Evolutionary conservation across 2,888 invertebrate species (phyloP).

Genomic region (Cryptocheilus praepositus): DNA sequence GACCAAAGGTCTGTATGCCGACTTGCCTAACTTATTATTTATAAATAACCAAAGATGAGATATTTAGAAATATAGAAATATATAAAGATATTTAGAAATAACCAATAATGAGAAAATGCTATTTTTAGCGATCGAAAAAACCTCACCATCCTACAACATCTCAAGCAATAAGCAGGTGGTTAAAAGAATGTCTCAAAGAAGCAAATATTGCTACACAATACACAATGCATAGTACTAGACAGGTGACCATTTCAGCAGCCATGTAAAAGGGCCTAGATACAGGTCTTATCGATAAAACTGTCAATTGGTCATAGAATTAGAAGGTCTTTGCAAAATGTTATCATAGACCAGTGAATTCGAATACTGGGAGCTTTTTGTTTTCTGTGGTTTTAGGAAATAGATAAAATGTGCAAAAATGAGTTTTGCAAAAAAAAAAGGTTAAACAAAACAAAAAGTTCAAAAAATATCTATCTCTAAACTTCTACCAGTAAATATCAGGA

Average conservation of each 20-base stretch:
- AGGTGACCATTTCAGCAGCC: slow-evolving; percentile 39
- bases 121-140: no score
- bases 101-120: slow-evolving; percentile 33
- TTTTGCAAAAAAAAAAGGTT: no score
- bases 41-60: slow-evolving; percentile 25
- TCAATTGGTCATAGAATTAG: slow-evolving; percentile 35
- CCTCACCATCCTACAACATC: slow-evolving; percentile 26
- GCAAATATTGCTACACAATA: slow-evolving; percentile 36
- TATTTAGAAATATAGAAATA: no score
- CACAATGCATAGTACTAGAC: slow-evolving; percentile 37
- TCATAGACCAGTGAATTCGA: no score
- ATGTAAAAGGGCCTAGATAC: slow-evolving; percentile 27
- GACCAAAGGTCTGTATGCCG: slow-evolving; percentile 23
- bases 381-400: no score
- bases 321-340: no score
- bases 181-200: slow-evolving; percentile 37
- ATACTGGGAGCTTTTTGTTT: no score
- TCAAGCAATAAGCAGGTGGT: slow-evolving; percentile 48
- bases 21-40: slow-evolving; percentile 26
- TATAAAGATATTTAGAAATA: slow-evolving; percentile 18
- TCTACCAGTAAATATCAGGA: no score
- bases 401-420: no score
- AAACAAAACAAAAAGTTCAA: no score
- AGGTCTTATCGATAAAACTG: slow-evolving; percentile 26
- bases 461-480: no score